phyloP scores from a whole-genome alignment of 2,113 vertebrate species.

The Amphiprion percula region DNA sequence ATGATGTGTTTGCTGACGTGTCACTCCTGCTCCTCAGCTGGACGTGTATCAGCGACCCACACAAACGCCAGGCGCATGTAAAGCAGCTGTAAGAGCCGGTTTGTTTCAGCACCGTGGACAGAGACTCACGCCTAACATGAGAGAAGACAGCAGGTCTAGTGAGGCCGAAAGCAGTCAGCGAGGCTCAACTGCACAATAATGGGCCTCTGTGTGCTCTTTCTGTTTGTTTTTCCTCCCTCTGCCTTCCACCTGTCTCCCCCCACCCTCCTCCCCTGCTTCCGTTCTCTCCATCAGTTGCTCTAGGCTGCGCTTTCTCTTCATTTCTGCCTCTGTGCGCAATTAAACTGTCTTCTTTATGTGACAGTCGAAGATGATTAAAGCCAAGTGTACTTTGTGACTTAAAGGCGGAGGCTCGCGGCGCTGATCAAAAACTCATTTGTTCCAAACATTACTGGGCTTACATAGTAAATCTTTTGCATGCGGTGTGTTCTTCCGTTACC shows the following conservation, averaged over 20 bases:
- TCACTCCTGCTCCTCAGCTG: conserved; percentile 52
- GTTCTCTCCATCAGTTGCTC: background rate
- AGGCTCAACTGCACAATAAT: conserved; percentile 35
- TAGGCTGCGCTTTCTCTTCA: conserved; percentile 8
- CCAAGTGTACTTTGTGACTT: conserved; percentile 7
- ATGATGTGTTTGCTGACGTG: conserved; percentile 69
- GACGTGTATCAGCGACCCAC: conserved; percentile 5
- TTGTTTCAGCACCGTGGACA: conserved; percentile 83
- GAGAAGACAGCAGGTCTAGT: conserved; percentile 20
- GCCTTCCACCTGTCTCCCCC: conserved; percentile 27
- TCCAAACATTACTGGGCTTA: conserved; percentile 16
- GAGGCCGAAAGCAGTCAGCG: conserved; percentile 28
- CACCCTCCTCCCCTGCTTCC: background rate
- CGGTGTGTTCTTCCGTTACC: conserved; percentile 1
- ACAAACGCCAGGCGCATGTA: conserved; percentile 58
- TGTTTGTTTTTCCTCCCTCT: conserved; percentile 67
- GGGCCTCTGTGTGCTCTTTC: conserved; percentile 47
- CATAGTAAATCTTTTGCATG: background rate
- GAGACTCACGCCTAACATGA: conserved; percentile 22
- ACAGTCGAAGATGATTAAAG: conserved; percentile 41
- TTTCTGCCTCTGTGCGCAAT: conserved; percentile 1
- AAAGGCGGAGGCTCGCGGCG: background rate
- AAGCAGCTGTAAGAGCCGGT: conserved; percentile 50
- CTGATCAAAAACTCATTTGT: conserved; percentile 12
- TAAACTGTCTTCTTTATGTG: conserved; percentile 21